Conservation (phyloP, 2,797 vertebrate genomes). For the Sebastes cheni region DNA sequence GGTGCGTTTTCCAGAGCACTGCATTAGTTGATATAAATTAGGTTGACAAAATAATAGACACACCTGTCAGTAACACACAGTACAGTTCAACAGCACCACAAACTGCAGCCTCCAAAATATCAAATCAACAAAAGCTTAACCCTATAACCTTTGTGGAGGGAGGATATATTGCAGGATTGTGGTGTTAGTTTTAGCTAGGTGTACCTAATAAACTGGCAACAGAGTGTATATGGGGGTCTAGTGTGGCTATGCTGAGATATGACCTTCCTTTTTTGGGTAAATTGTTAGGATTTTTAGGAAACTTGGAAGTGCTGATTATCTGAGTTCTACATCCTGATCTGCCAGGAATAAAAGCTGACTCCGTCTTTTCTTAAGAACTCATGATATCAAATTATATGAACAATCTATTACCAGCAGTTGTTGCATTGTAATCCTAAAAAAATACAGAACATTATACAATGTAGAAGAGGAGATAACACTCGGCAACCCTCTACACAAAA, state of each 20-base stretch:
- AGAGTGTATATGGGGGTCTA: neutral
- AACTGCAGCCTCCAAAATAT: neutral
- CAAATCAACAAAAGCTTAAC: neutral
- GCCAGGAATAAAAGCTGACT: neutral
- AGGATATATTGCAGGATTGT: neutral
- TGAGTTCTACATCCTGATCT: neutral
- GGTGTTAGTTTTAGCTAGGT: accelerated
- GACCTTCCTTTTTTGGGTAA: neutral
- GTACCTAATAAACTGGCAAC: neutral
- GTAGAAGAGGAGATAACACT: neutral
- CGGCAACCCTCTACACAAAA: neutral
- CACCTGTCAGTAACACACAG: neutral
- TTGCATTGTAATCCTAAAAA: neutral
- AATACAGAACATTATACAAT: neutral
- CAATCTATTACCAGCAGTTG: neutral
- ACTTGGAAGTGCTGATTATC: neutral
- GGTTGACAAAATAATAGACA: neutral
- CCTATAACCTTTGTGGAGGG: neutral
- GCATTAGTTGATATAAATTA: neutral
- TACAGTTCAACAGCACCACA: neutral
- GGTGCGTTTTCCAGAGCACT: accelerated
- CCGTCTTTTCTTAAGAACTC: neutral
- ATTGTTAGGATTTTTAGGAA: neutral
- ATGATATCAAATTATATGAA: neutral
- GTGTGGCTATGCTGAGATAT: neutral